Conservation (phyloP, 2,888 invertebrate species). For the Eilema caniola region DNA sequence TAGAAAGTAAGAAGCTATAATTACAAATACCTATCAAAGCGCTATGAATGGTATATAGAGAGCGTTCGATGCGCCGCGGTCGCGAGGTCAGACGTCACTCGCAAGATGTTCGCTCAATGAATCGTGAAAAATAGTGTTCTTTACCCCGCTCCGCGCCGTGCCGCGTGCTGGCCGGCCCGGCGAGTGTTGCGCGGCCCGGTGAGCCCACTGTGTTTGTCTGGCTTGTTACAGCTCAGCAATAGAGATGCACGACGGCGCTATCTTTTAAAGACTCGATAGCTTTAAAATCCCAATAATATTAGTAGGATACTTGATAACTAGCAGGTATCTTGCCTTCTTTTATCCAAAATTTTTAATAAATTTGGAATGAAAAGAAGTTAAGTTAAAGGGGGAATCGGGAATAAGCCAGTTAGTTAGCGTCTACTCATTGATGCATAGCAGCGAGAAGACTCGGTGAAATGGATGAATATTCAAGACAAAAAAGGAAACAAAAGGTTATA, state of each 20-base stretch:
- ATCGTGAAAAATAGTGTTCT: slow-evolving; percentile 7
- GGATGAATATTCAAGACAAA: too few relatives aligned
- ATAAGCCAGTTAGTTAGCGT: too few relatives aligned
- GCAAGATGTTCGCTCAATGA: background rate
- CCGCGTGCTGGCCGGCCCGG: background rate
- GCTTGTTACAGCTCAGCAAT: background rate
- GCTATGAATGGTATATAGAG: background rate
- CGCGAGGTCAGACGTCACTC: background rate
- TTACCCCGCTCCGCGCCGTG: background rate
- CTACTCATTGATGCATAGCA: too few relatives aligned
- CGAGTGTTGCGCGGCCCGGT: background rate
- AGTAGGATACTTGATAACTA: too few relatives aligned
- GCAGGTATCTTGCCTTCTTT: too few relatives aligned
- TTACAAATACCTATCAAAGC: too few relatives aligned
- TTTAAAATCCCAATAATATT: background rate
- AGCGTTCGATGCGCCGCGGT: background rate
- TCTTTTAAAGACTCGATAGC: background rate
- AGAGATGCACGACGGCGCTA: background rate
- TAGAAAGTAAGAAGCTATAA: too few relatives aligned
- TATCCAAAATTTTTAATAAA: too few relatives aligned
- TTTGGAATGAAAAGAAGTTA: too few relatives aligned
- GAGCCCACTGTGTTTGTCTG: background rate
- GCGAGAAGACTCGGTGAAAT: too few relatives aligned
- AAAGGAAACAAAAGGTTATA: too few relatives aligned
- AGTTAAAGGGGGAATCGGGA: too few relatives aligned